phyloP scores from a whole-genome alignment of 2,113 vertebrate genomes.

The Hypocryptadius cinnamomeus region DNA sequence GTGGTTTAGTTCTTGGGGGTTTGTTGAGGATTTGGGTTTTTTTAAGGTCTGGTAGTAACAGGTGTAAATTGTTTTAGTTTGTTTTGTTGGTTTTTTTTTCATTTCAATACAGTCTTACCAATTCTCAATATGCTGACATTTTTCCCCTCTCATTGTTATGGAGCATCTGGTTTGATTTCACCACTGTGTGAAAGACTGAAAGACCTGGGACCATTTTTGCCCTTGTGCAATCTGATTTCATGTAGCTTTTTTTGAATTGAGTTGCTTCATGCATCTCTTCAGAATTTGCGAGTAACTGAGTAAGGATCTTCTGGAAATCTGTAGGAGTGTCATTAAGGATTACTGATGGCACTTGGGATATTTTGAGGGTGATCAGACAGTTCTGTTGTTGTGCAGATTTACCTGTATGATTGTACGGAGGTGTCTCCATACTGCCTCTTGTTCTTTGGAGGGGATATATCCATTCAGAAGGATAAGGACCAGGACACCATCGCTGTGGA shows the following conservation, averaged over 20 bases:
- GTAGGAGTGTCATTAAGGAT: background rate
- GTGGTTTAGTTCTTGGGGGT: background rate
- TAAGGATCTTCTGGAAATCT: background rate
- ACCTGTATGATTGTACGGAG: slow-evolving; percentile 96
- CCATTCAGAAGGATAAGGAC: slow-evolving; percentile 90
- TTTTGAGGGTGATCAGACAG: background rate
- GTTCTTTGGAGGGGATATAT: slow-evolving; percentile 96
- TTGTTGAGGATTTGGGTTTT: background rate
- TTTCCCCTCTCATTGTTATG: background rate
- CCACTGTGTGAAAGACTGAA: background rate
- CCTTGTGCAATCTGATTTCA: background rate
- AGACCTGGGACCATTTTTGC: background rate
- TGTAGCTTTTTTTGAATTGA: background rate
- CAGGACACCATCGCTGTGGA: slow-evolving; percentile 96
- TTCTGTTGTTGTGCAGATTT: slow-evolving; percentile 77
- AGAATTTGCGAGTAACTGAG: background rate
- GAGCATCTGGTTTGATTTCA: background rate
- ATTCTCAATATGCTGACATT: background rate
- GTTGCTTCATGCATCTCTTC: background rate
- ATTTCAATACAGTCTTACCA: background rate
- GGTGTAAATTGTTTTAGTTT: background rate
- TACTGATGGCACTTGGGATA: background rate
- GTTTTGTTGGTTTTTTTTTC: accelerated
- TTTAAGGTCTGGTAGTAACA: background rate
- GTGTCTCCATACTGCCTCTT: slow-evolving; percentile 96